Conservation (phyloP, 2,888 invertebrate species). For the Drosophila pseudotakahashii region DNA sequence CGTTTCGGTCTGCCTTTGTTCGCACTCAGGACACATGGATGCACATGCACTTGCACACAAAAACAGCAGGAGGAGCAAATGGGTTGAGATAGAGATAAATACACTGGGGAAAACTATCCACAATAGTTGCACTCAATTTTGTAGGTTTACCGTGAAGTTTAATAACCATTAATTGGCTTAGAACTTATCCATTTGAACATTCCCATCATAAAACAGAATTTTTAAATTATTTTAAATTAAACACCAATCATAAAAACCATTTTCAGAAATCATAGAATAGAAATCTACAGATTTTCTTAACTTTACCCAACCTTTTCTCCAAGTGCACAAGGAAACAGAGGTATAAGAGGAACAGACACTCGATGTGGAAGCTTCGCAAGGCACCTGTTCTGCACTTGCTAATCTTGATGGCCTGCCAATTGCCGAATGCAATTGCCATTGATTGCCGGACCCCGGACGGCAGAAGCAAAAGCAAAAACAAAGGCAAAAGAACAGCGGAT, state of each 20-base stretch:
- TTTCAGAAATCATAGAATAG: no score
- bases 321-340: slow-evolving; percentile 10
- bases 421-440: slow-evolving; percentile 55
- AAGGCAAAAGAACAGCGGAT: background rate
- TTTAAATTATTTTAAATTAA: no score
- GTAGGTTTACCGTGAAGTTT: no score
- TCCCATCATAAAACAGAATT: no score
- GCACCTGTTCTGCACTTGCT: slow-evolving; percentile 30
- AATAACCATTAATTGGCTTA: no score
- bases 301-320: background rate
- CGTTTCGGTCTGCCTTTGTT: slow-evolving; percentile 55
- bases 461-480: slow-evolving; percentile 10
- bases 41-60: slow-evolving; percentile 43
- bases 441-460: slow-evolving; percentile 35
- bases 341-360: slow-evolving; percentile 21
- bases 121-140: no score
- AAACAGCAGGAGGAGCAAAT: background rate
- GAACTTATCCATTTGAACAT: no score
- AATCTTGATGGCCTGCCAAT: slow-evolving; percentile 67
- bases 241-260: no score
- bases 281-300: no score
- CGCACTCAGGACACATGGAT: slow-evolving; percentile 52
- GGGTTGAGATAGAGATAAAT: slow-evolving; percentile 7
- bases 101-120: slow-evolving; percentile 9
- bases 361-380: slow-evolving; percentile 12